A percentile compares a stretch with the other conserved stretches of the same genome.
Evolutionary conservation across 2,888 invertebrate species (phyloP).

Genomic region (Sericinus montela): DNA sequence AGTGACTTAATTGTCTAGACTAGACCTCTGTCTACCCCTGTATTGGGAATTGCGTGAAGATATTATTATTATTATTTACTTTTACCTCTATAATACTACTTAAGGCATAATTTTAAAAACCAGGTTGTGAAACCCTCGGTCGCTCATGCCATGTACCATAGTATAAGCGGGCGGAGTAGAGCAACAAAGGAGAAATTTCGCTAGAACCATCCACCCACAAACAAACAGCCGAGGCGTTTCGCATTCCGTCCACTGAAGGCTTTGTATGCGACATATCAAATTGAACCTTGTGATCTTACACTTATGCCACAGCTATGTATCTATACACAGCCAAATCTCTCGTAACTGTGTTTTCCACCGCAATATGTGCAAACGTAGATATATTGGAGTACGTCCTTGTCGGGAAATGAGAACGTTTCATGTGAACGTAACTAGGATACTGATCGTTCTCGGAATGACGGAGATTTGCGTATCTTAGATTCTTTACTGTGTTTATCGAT

Average conservation of each 20-base stretch:
- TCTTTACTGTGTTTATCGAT: too few relatives aligned
- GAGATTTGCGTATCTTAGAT: too few relatives aligned
- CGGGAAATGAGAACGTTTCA: constrained; percentile 5
- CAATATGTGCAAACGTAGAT: constrained; percentile 14
- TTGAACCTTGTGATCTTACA: constrained; percentile 45
- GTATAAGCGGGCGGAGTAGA: constrained; percentile 44
- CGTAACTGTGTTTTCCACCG: constrained; percentile 8
- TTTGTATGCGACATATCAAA: constrained; percentile 38
- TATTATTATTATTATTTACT: too few relatives aligned
- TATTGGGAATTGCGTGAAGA: too few relatives aligned
- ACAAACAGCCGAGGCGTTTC: constrained; percentile 63
- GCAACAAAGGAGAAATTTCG: constrained; percentile 73
- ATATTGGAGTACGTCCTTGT: constrained; percentile 7
- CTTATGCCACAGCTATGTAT: constrained; percentile 25
- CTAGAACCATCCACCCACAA: constrained; percentile 68
- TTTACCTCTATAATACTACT: too few relatives aligned
- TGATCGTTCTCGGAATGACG: not conserved
- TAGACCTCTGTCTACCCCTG: too few relatives aligned
- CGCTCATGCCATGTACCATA: constrained; percentile 21
- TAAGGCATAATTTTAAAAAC: too few relatives aligned
- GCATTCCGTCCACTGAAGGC: constrained; percentile 65
- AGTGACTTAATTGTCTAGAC: too few relatives aligned
- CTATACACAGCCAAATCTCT: constrained; percentile 16
- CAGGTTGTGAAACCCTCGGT: not conserved
- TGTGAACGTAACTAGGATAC: not conserved